These are phyloP conservation scores for Silurus asotus DNA, from an alignment of 2,113 vertebrate species.

Conservation along the genomic window DNA sequence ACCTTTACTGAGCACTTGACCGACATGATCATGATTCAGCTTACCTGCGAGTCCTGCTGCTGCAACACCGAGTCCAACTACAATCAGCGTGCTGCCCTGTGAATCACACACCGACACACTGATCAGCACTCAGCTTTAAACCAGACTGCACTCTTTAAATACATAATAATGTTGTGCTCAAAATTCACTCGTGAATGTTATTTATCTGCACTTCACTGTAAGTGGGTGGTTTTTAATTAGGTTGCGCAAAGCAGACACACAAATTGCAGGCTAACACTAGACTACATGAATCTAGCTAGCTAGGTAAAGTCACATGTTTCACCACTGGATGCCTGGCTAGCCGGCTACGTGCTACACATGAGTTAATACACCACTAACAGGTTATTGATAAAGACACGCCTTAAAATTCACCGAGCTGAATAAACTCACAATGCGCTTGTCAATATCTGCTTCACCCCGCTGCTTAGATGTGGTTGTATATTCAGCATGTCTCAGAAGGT, in stretches of 20 bases:
- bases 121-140: background rate
- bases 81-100: constrained; percentile 83
- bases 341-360: background rate
- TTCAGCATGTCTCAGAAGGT: constrained; percentile 65
- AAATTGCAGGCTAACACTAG: background rate
- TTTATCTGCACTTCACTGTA: background rate
- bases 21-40: background rate
- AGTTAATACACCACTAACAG: background rate
- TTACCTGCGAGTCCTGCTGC: constrained; percentile 89
- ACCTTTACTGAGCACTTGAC: background rate
- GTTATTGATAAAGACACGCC: background rate
- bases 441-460: constrained; percentile 64
- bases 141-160: background rate
- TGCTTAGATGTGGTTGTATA: constrained; percentile 51
- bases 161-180: background rate
- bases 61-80: constrained; percentile 86
- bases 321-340: background rate
- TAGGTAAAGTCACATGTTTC: background rate
- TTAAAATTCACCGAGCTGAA: background rate
- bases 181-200: background rate
- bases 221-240: background rate
- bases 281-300: background rate
- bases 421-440: constrained; percentile 68
- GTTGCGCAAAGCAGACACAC: background rate
- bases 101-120: constrained; percentile 14